phyloP scores from a whole-genome alignment of 2,113 vertebrate genomes.

The Numenius arquata region DNA sequence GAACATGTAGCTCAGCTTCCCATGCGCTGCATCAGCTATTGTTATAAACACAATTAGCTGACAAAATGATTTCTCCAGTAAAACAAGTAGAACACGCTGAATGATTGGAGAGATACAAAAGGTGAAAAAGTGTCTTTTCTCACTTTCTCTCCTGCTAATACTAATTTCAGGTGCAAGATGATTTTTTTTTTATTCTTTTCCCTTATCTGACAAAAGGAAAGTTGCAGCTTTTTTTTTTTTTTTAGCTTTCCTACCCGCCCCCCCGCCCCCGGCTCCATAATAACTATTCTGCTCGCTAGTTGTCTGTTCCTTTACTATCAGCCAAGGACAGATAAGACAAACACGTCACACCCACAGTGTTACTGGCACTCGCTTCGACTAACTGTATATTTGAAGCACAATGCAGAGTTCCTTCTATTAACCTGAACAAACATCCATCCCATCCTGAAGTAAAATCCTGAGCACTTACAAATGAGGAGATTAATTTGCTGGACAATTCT shows the following conservation, averaged over 20 bases:
- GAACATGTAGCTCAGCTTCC: constrained; percentile 56
- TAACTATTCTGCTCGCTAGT: background rate
- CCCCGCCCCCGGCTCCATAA: background rate
- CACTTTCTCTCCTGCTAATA: background rate
- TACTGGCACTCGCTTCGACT: background rate
- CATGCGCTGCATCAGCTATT: constrained; percentile 57
- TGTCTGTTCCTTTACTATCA: background rate
- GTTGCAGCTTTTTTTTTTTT: background rate
- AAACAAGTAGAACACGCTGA: background rate
- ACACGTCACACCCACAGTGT: background rate
- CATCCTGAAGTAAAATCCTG: background rate
- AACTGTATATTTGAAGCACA: background rate
- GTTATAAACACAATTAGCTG: constrained; percentile 68
- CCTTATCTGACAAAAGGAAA: background rate
- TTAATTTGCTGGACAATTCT: background rate
- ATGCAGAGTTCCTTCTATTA: background rate
- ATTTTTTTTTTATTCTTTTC: background rate
- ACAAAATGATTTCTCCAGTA: constrained; percentile 36
- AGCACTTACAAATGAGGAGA: background rate
- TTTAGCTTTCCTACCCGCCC: too few species aligned
- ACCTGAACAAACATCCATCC: background rate
- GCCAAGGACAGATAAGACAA: constrained; percentile 38
- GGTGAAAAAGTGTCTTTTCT: background rate
- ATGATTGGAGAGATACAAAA: background rate
- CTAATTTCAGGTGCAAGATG: background rate